Evolutionary conservation across 2,113 vertebrate species (phyloP), one percentile per base, ranked within the genome.

Genomic region (Cynoglossus semilaevis): DNA sequence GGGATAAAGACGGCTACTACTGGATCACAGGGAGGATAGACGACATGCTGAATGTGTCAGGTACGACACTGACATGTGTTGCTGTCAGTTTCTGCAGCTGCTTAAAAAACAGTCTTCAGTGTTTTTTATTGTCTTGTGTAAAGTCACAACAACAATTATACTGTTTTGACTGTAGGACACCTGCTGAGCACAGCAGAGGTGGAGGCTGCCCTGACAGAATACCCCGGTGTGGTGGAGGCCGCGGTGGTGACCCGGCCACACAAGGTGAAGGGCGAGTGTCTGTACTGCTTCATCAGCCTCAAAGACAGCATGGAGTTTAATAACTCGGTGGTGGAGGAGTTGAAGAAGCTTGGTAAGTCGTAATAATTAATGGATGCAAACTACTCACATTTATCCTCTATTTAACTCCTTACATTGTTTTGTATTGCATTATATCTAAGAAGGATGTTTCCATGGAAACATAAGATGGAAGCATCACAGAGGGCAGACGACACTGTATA

Each of bases 21-120:
- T 93, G 92, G 92, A 92, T 93, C 76, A 93, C 92, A 11, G 92
- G 92, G 42, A 80, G 92, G 51, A 92, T 92, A 60, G 91, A 93
- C 37, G 92, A 93, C 83, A 92, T 93, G 91, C 83, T 93, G 58
- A 93, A 93, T 18, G 89, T 93, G 68, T 93, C 92, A 81, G 92
- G 91, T 92, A 66, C 8, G 8, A 40, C 22, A 29, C 22, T 4
- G 22, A 6, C 22, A 29, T 2, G 22, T 29, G 22, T 29, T 4
- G 2, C 22, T 29, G 22, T 29, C 22, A 29, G 22, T 29, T 29
- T 2, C 2, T 29, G 37, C 37, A 40, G 37, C 37, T 40, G 9
- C 9, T 40, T 40, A 40, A 11, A 9, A 8, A 40, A 40, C 3
- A 40, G 9, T 13, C 12, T 9, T 9, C 3, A 40, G n/a, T n/a